Base-by-base conservation (phyloP, 2,113 vertebrate species). In the Toxotes chatareus region DNA sequence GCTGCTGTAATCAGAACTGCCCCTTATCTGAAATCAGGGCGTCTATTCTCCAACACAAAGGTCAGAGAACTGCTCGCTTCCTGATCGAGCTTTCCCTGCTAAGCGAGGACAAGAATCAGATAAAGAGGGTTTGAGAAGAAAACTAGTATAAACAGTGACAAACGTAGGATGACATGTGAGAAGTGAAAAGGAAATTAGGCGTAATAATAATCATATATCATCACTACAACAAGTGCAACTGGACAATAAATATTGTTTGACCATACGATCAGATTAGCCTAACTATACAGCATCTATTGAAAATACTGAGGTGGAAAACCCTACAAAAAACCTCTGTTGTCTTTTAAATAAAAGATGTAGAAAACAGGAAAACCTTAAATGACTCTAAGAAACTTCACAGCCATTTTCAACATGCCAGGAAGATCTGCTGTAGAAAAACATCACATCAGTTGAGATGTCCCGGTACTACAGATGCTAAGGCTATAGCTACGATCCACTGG, bases 81-180 rank as follows among this genome's bases (percentile, higher is more conserved):
- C 16, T 79, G 85, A 80, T 61, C 73, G 57, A 77, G 47, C n/a
- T 27, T 34, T 49, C 7, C 71, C 64, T 62, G 56, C 60, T 49
- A 73, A 49, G 55, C 19, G 14, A 57, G 57, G 59, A 17, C 14
- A 21, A 44, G 65, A 59, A 46, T 46, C 16, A 67, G 55, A 44
- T 55, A 49, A 13, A 17, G 31, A 36, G n/a, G 11, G 34, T 60
- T 75, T 12, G 3, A 51, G 51, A 56, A 46, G 56, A 53, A 56
- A 62, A 42, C n/a, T 10, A 7, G 60, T 34, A 56, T 9, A 44
- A 69, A 42, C 11, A 3, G 51, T 51, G 57, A 76, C 21, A 60
- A 59, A 83, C 53, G 57, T 27, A 42, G 42, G 19, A 10, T 61
- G 36, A 74, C 51, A 53, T 70, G 17, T 34, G 64, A 65, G 36